Percentiles rank a stretch among this genome's conserved stretches.
These are phyloP conservation scores for Osmoderma eremita DNA, from an alignment of 2,888 invertebrate species.

Conservation along the genomic window DNA sequence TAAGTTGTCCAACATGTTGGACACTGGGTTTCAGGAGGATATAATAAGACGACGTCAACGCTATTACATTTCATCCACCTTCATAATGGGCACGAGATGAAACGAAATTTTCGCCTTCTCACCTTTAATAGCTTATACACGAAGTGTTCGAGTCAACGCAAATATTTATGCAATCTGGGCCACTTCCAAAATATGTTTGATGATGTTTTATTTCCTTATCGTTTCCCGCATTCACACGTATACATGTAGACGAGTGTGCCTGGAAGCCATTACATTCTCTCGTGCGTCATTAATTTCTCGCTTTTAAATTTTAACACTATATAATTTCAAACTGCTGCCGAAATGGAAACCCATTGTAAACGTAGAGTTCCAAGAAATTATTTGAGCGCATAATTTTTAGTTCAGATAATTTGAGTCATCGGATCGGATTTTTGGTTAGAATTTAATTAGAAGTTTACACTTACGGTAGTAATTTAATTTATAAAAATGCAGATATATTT, in stretches of 20 bases:
- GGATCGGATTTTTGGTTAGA: too few relatives aligned
- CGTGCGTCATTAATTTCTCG: conserved; percentile 14
- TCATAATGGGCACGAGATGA: neutral
- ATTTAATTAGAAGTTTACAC: too few relatives aligned
- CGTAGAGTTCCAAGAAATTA: neutral
- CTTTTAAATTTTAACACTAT: neutral
- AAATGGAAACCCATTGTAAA: conserved; percentile 5
- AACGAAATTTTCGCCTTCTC: conserved; percentile 7
- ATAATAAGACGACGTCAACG: neutral
- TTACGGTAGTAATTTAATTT: too few relatives aligned
- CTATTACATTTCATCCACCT: conserved; percentile 3
- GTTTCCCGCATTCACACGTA: neutral
- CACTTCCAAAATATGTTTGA: conserved; percentile 15
- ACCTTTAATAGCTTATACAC: neutral
- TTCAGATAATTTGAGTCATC: too few relatives aligned
- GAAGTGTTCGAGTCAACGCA: neutral
- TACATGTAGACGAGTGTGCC: neutral
- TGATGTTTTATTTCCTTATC: conserved; percentile 27
- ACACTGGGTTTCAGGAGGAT: too few relatives aligned
- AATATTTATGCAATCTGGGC: conserved; percentile 15
- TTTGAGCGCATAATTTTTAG: neutral
- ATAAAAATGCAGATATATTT: too few relatives aligned
- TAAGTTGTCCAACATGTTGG: too few relatives aligned
- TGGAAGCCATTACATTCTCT: conserved; percentile 10
- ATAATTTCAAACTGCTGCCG: conserved; percentile 1